These are phyloP conservation scores for Protonibea diacanthus DNA, from an alignment of 2,797 vertebrate species.

Conservation along the genomic window DNA sequence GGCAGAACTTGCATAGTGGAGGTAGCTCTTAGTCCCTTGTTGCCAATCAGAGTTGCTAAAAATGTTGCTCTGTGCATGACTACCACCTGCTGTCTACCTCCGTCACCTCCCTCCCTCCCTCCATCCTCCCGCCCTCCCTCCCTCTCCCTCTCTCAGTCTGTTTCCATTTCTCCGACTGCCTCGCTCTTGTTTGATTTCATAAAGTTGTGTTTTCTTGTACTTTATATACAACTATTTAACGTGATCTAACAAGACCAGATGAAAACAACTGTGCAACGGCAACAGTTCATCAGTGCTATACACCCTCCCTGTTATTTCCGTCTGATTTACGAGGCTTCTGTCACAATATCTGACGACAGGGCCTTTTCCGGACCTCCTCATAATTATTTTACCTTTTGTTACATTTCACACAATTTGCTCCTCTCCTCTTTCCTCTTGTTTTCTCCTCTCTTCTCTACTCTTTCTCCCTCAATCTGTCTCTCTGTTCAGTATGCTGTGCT, in stretches of 20 bases:
- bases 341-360: slow-evolving; percentile 34
- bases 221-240: slow-evolving; percentile 82
- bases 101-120: slow-evolving; percentile 51
- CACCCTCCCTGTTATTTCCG: slow-evolving; percentile 61
- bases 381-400: slow-evolving; percentile 87
- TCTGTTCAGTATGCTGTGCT: slow-evolving; percentile 94
- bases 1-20: neutral
- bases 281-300: slow-evolving; percentile 80
- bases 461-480: slow-evolving; percentile 87
- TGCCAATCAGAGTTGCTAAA: slow-evolving; percentile 54
- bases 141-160: slow-evolving; percentile 69
- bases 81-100: slow-evolving; percentile 79
- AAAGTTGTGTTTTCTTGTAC: slow-evolving; percentile 86
- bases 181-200: slow-evolving; percentile 59
- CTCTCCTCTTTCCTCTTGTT: slow-evolving; percentile 12
- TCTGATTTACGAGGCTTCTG: slow-evolving; percentile 27
- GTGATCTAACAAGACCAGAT: slow-evolving; percentile 80
- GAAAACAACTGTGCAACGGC: slow-evolving; percentile 81
- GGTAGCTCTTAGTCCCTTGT: slow-evolving; percentile 26
- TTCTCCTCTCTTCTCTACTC: slow-evolving; percentile 77
- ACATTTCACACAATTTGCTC: slow-evolving; percentile 71
- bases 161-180: slow-evolving; percentile 75
- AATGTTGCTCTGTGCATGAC: slow-evolving; percentile 77
- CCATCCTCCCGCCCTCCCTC: slow-evolving; percentile 63
- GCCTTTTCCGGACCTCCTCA: slow-evolving; percentile 81